Percentiles rank a stretch among this genome's conserved stretches.
These are phyloP conservation scores for Patagioenas fasciata DNA, from an alignment of 2,113 vertebrate genomes.

Conservation along the genomic window DNA sequence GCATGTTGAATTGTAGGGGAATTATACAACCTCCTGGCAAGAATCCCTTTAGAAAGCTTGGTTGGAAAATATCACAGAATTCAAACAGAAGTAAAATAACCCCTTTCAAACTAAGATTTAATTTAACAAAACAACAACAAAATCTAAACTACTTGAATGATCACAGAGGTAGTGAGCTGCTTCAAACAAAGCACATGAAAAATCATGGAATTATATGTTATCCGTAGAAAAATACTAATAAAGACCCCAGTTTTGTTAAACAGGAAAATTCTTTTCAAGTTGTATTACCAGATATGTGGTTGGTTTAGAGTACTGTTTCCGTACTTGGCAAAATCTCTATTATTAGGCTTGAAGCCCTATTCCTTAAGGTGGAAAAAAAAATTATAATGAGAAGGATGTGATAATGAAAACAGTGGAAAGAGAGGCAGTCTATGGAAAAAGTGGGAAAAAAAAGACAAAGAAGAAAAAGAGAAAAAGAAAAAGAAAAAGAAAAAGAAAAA, in stretches of 20 bases:
- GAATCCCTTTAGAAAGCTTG: neutral
- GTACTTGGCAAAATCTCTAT: neutral
- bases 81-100: conserved; percentile 6
- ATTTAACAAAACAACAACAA: neutral
- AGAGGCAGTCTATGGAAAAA: neutral
- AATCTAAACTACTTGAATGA: neutral
- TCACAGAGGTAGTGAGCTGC: neutral
- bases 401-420: neutral
- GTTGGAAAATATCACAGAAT: conserved; percentile 9
- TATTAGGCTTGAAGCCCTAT: neutral
- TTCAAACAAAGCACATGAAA: neutral
- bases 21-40: conserved; percentile 36
- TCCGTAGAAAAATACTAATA: neutral
- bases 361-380: neutral
- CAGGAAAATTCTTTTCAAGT: neutral
- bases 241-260: neutral
- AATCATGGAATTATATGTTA: neutral
- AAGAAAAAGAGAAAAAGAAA: too few relatives aligned
- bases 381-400: neutral
- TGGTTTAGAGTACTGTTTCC: neutral
- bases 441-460: neutral
- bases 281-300: neutral
- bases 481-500: neutral
- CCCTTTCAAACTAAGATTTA: neutral
- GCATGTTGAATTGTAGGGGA: neutral